phyloP scores from a whole-genome alignment of 2,797 vertebrate species.

The Coregonus sp. region DNA sequence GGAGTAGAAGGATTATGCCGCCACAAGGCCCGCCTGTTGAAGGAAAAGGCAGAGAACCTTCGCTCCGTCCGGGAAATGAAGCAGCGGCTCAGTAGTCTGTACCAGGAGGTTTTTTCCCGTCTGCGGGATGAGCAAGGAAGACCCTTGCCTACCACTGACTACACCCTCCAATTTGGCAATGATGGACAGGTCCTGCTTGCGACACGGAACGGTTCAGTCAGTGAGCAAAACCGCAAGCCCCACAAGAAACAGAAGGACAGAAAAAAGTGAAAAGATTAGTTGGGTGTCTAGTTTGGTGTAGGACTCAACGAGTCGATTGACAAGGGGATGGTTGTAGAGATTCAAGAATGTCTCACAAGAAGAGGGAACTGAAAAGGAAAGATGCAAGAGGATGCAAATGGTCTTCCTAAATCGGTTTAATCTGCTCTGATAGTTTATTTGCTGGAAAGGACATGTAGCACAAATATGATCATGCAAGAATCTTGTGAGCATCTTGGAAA shows the following conservation, averaged over 20 bases:
- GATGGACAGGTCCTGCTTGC: conserved; percentile 77
- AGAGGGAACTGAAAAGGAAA: background rate
- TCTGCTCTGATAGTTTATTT: background rate
- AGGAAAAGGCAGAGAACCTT: conserved; percentile 86
- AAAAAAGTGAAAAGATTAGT: conserved; percentile 79
- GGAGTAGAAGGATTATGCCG: conserved; percentile 82
- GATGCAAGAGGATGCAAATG: background rate
- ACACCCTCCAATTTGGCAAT: conserved; percentile 78
- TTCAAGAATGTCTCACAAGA: background rate
- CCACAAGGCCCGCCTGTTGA: conserved; percentile 80
- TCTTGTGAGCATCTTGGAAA: background rate
- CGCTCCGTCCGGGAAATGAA: conserved; percentile 88
- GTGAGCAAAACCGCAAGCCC: conserved; percentile 66
- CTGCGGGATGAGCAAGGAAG: conserved; percentile 84
- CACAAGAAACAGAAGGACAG: conserved; percentile 81
- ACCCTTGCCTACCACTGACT: conserved; percentile 80
- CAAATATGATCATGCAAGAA: background rate
- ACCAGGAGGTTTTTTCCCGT: conserved; percentile 87
- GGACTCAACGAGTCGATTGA: background rate
- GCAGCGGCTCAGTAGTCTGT: conserved; percentile 81
- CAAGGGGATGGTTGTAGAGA: background rate
- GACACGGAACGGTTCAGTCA: conserved; percentile 61
- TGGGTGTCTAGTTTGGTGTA: background rate
- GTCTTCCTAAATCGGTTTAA: background rate
- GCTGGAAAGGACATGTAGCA: background rate